Evolutionary conservation across 1,140 invertebrate genomes (phyloP).

Genomic region (Berghia stephanieae): DNA sequence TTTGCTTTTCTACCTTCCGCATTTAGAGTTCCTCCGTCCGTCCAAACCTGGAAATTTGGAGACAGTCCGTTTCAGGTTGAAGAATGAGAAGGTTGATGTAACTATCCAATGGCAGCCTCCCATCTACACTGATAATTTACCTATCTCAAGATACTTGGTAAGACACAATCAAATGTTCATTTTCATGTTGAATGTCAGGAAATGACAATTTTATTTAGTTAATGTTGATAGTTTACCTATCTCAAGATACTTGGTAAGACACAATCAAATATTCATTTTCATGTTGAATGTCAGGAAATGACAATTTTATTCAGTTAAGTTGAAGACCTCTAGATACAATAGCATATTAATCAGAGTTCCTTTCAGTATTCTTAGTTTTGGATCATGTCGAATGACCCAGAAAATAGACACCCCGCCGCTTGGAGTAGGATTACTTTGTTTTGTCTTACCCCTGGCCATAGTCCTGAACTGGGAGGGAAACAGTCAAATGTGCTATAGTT

Average conservation of each 20-base stretch:
- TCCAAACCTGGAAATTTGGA: conserved; percentile 33
- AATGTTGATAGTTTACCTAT: conserved; percentile 17
- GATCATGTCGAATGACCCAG: not conserved
- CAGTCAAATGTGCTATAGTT: too few relatives aligned
- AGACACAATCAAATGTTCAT: not conserved
- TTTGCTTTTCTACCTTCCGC: too few relatives aligned
- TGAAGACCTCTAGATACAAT: not conserved
- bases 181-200: not conserved
- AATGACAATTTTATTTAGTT: not conserved
- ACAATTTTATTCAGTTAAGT: not conserved
- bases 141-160: conserved; percentile 33
- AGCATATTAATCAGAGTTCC: not conserved
- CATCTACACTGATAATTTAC: conserved; percentile 26
- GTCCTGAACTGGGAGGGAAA: too few relatives aligned
- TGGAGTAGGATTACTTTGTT: too few relatives aligned
- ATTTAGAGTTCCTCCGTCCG: conserved; percentile 34
- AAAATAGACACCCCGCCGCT: not conserved
- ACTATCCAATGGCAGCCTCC: conserved; percentile 37
- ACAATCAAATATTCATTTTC: not conserved
- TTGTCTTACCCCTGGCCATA: too few relatives aligned
- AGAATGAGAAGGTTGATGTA: conserved; percentile 33
- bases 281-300: not conserved
- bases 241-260: conserved; percentile 31
- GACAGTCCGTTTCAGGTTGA: not conserved
- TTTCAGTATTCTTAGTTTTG: not conserved